phyloP scores from a whole-genome alignment of 2,113 vertebrate genomes.

The Columba livia region DNA sequence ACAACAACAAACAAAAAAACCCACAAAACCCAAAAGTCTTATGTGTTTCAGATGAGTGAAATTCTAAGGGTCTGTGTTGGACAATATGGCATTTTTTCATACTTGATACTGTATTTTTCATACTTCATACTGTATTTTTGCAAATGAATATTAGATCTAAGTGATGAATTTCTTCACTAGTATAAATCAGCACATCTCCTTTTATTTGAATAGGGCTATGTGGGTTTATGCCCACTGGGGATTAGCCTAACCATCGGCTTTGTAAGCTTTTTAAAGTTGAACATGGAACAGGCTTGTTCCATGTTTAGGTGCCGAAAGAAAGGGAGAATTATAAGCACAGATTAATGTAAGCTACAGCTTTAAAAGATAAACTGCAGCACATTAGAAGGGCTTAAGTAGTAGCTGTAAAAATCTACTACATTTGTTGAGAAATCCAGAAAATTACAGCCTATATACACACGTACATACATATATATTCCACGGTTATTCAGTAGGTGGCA shows the following conservation, averaged over 20 bases:
- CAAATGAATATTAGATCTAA: not conserved
- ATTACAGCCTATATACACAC: not conserved
- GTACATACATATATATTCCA: not conserved
- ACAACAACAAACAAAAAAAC: no score
- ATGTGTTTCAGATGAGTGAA: not conserved
- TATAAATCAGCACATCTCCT: not conserved
- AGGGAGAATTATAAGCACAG: not conserved
- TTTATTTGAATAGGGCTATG: not conserved
- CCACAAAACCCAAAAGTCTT: not conserved
- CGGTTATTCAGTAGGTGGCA: constrained; percentile 69
- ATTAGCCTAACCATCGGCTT: not conserved
- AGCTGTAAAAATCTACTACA: not conserved
- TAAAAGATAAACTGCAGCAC: not conserved
- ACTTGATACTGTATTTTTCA: no score
- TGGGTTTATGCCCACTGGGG: not conserved
- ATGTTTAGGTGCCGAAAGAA: not conserved
- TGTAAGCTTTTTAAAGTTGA: constrained; percentile 1
- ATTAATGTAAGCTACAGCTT: not conserved
- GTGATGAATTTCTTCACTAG: not conserved
- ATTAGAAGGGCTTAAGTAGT: not conserved
- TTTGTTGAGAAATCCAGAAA: not conserved
- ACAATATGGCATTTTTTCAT: not conserved
- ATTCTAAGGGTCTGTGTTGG: not conserved
- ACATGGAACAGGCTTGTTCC: not conserved
- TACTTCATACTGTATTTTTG: not conserved